Percentiles rank a stretch among this genome's conserved stretches.
Conservation (phyloP, 1,140 invertebrate species). For the Coptotermes formosanus region DNA sequence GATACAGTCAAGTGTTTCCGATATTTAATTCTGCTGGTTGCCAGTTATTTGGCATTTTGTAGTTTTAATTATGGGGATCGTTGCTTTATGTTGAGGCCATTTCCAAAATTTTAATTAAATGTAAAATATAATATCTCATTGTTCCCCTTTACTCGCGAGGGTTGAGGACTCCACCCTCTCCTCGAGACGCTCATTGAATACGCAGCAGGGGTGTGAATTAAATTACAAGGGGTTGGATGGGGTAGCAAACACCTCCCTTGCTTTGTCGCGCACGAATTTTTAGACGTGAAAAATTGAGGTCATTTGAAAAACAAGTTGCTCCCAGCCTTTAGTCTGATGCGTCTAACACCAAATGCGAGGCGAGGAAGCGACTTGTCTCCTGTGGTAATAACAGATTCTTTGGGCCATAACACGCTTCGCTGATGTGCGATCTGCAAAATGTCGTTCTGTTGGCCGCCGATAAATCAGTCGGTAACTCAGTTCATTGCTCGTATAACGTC, state of each 20-base stretch:
- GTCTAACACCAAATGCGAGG: background rate
- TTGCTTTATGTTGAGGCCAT: background rate
- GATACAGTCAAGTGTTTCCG: too few relatives aligned
- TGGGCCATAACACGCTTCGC: background rate
- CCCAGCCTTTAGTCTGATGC: background rate
- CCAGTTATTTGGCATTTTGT: too few relatives aligned
- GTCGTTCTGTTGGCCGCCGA: background rate
- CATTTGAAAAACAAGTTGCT: conserved; percentile 7
- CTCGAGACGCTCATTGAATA: background rate
- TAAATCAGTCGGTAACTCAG: too few relatives aligned
- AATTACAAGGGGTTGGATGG: background rate
- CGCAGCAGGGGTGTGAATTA: background rate
- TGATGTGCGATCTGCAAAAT: background rate
- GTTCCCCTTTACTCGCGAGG: background rate
- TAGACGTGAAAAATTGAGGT: conserved; percentile 7
- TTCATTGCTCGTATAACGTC: too few relatives aligned
- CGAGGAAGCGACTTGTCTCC: background rate
- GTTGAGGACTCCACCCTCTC: background rate
- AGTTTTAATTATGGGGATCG: background rate
- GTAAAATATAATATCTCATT: background rate
- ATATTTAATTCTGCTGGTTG: too few relatives aligned
- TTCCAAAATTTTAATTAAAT: background rate
- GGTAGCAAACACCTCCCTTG: background rate
- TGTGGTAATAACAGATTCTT: background rate
- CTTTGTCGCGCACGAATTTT: conserved; percentile 7